These are phyloP conservation scores for Lasioglossum oenotherae DNA, from an alignment of 2,888 invertebrate species.

Conservation along the genomic window DNA sequence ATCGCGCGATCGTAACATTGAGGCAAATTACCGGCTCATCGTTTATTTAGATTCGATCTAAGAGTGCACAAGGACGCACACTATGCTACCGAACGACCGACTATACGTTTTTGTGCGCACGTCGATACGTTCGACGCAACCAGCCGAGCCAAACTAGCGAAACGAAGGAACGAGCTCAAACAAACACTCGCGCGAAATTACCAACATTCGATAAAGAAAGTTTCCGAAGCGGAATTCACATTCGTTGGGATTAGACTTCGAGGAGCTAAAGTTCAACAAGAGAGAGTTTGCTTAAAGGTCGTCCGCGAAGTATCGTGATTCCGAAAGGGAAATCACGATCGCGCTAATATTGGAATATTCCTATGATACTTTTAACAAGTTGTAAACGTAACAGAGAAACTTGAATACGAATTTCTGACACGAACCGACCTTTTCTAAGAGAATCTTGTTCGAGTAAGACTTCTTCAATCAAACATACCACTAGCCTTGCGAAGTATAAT, in stretches of 20 bases:
- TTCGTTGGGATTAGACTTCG: not conserved
- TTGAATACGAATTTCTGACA: not conserved
- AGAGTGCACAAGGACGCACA: slow-evolving; percentile 25
- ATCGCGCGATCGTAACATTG: slow-evolving; percentile 4
- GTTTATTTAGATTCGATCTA: slow-evolving; percentile 46
- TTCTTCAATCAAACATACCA: not conserved
- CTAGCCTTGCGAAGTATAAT: not conserved
- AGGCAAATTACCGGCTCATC: slow-evolving; percentile 17
- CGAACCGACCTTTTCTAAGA: not conserved
- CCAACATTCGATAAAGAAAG: not conserved
- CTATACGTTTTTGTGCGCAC: slow-evolving; percentile 9
- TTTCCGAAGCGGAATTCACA: not conserved
- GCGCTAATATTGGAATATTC: not conserved
- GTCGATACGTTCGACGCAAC: slow-evolving; percentile 4
- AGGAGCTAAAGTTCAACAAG: not conserved
- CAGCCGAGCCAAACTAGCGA: not conserved
- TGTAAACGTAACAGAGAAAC: not conserved
- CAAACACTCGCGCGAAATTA: not conserved
- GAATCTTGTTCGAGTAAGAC: not conserved
- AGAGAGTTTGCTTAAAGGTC: not conserved
- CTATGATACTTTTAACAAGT: not conserved
- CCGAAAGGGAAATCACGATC: not conserved
- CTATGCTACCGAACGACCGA: not conserved
- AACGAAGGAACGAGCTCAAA: not conserved
- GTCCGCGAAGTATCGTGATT: not conserved